phyloP scores from a whole-genome alignment of 2,797 vertebrate species.

The Anolis apletophallus region DNA sequence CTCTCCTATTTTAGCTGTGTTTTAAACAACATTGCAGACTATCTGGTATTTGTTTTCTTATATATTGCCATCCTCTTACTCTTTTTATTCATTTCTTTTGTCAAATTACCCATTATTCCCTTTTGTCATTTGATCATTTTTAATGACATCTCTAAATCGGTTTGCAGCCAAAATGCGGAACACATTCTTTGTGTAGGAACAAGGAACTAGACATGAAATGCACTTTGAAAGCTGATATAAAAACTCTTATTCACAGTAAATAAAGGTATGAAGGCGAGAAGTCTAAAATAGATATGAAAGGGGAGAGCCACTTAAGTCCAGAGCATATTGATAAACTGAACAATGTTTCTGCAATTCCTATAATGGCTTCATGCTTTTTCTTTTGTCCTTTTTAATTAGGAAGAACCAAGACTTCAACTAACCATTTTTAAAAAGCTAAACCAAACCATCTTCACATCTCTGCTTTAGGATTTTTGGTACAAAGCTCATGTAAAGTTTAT shows the following conservation, averaged over 20 bases:
- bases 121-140: background rate
- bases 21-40: background rate
- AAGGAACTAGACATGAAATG: background rate
- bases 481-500: too few species aligned
- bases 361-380: background rate
- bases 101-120: background rate
- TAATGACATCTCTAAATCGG: background rate
- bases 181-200: background rate
- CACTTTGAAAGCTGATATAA: background rate
- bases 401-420: background rate
- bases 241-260: background rate
- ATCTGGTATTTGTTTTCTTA: background rate
- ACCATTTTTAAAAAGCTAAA: background rate
- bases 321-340: background rate
- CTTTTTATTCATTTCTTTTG: background rate
- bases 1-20: background rate
- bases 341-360: background rate
- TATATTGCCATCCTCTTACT: background rate
- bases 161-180: background rate
- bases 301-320: conserved; percentile 50
- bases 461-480: too few species aligned
- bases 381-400: background rate
- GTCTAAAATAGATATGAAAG: conserved; percentile 57
- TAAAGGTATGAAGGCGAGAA: conserved; percentile 48
- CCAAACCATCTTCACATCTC: background rate